Conservation (phyloP, 2,113 vertebrate genomes). For the Fukomys damarensis region DNA sequence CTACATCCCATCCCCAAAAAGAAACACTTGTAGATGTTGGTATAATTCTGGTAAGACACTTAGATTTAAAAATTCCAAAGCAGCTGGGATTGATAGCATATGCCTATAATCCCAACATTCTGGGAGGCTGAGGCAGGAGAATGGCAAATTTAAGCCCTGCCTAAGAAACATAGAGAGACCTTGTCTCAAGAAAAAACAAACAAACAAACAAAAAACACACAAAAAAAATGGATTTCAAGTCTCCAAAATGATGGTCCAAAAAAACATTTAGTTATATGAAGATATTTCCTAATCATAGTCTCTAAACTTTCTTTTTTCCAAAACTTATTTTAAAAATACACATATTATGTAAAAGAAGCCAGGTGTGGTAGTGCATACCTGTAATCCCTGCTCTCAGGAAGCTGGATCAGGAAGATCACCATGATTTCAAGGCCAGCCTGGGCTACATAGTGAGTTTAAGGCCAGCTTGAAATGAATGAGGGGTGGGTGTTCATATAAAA, state of each 20-base stretch:
- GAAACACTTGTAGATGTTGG: no score
- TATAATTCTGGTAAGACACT: no score
- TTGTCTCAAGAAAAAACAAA: no score
- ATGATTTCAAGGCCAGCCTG: neutral
- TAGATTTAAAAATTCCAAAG: no score
- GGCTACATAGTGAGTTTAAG: neutral
- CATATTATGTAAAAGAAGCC: neutral
- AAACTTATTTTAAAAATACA: constrained; percentile 41
- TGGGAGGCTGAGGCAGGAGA: no score
- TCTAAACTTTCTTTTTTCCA: constrained; percentile 13
- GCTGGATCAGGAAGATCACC: neutral
- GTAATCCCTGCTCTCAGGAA: neutral
- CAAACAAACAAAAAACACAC: no score
- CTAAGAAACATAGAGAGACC: no score
- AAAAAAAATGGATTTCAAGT: neutral
- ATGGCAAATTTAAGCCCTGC: neutral
- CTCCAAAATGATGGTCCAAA: constrained; percentile 36
- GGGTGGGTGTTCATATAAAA: no score
- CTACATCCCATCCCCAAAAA: no score
- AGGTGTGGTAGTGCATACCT: neutral
- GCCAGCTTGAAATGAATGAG: neutral
- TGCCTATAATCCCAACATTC: no score
- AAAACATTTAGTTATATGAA: constrained; percentile 25
- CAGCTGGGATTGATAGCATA: no score
- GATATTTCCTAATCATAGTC: constrained; percentile 19